These are phyloP conservation scores for Chelonoidis abingdonii DNA, from an alignment of 2,113 vertebrate genomes.

Conservation along the genomic window DNA sequence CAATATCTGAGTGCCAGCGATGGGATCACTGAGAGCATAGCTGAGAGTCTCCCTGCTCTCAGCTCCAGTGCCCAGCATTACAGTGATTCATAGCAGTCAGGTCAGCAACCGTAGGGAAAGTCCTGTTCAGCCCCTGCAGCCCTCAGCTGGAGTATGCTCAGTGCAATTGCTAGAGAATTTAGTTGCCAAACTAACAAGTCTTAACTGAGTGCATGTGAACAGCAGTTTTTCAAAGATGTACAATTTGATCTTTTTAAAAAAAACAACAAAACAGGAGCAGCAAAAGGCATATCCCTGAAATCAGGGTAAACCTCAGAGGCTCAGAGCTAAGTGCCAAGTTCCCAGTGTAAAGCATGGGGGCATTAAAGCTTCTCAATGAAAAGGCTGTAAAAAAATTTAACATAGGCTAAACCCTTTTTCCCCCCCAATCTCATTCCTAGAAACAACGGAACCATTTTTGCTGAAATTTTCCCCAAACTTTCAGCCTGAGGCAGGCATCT, in stretches of 20 bases:
- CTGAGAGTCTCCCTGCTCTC: fast-evolving
- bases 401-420: background rate
- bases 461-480: background rate
- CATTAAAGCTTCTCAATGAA: background rate
- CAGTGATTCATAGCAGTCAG: background rate
- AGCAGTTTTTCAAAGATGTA: background rate
- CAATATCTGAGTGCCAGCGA: fast-evolving
- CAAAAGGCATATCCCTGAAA: background rate
- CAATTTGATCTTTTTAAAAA: background rate
- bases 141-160: background rate
- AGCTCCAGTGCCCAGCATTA: fast-evolving
- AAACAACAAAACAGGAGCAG: background rate
- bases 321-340: background rate
- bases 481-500: background rate
- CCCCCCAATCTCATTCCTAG: fast-evolving
- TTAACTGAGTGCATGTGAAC: background rate
- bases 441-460: background rate
- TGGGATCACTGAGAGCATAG: fast-evolving
- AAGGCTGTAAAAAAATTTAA: background rate
- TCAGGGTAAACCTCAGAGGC: background rate
- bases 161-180: background rate
- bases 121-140: background rate
- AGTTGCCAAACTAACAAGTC: background rate
- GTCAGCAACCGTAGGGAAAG: background rate
- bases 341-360: fast-evolving